phyloP scores from a whole-genome alignment of 1,140 invertebrate genomes.

The Saccostrea echinata region DNA sequence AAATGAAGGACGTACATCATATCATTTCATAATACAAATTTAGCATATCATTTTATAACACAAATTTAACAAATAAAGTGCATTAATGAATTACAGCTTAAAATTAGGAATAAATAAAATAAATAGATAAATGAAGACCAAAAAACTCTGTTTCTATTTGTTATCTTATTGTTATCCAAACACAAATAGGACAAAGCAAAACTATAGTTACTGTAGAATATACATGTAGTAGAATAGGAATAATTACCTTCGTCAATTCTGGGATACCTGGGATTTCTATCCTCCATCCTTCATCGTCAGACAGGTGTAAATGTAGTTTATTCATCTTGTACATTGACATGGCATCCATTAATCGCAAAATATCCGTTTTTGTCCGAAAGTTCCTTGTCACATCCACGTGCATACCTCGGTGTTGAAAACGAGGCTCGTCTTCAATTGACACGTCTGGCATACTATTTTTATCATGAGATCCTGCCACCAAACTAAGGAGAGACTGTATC shows the following conservation, averaged over 20 bases:
- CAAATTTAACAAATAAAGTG: no score
- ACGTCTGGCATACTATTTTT: conserved; percentile 57
- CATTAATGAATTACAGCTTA: no score
- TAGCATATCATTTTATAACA: no score
- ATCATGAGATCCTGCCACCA: conserved; percentile 50
- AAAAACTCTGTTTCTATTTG: no score
- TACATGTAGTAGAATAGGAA: neutral
- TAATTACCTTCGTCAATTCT: conserved; percentile 74
- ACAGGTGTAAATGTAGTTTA: conserved; percentile 76
- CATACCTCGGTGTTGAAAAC: conserved; percentile 75
- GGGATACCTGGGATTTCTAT: conserved; percentile 74
- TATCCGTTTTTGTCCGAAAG: conserved; percentile 67
- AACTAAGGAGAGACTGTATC: conserved; percentile 64
- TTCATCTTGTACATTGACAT: conserved; percentile 78
- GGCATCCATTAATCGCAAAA: conserved; percentile 69
- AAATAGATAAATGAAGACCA: no score
- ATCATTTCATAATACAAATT: no score
- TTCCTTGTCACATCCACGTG: conserved; percentile 75
- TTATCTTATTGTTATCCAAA: no score
- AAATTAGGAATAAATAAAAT: no score
- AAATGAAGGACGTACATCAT: no score
- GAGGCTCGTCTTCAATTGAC: conserved; percentile 68
- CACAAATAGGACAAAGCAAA: no score
- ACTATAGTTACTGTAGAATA: no score
- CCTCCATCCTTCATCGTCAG: conserved; percentile 79